A percentile compares a stretch with the other conserved stretches of the same genome.
Evolutionary conservation across 2,797 vertebrate species (phyloP).

Genomic region (Perodicticus potto): DNA sequence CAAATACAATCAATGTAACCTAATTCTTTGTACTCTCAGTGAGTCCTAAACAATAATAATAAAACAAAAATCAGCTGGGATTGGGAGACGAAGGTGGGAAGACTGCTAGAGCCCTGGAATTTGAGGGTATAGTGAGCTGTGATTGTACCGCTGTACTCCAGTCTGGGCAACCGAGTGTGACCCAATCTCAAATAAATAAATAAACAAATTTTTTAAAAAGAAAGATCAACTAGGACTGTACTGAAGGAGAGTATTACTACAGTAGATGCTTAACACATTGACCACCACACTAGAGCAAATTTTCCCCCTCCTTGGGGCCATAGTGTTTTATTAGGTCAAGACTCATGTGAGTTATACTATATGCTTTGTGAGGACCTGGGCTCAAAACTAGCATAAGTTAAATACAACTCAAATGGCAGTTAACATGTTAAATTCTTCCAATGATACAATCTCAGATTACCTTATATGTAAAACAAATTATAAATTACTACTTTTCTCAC

Average conservation of each 20-base stretch:
- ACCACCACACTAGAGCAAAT: no score
- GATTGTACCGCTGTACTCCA: background rate
- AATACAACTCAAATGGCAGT: no score
- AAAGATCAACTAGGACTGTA: background rate
- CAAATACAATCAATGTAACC: no score
- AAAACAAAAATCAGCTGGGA: background rate
- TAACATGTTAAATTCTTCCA: background rate
- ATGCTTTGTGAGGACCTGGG: no score
- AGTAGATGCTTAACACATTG: no score
- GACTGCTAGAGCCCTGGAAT: background rate
- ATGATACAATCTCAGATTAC: background rate
- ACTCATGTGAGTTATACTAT: no score
- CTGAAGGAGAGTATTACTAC: background rate
- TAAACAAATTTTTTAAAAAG: background rate
- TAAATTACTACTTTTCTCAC: background rate
- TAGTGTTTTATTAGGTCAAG: no score
- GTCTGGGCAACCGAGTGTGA: background rate
- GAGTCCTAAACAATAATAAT: no score
- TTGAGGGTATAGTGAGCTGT: background rate
- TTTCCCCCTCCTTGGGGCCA: no score
- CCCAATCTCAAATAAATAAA: background rate
- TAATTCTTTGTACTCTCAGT: no score
- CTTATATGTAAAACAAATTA: background rate
- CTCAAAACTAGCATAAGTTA: no score
- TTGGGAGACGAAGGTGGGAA: background rate